Base-by-base conservation (phyloP, 2,113 vertebrate genomes). In the Paradoxurus hermaphroditus region DNA sequence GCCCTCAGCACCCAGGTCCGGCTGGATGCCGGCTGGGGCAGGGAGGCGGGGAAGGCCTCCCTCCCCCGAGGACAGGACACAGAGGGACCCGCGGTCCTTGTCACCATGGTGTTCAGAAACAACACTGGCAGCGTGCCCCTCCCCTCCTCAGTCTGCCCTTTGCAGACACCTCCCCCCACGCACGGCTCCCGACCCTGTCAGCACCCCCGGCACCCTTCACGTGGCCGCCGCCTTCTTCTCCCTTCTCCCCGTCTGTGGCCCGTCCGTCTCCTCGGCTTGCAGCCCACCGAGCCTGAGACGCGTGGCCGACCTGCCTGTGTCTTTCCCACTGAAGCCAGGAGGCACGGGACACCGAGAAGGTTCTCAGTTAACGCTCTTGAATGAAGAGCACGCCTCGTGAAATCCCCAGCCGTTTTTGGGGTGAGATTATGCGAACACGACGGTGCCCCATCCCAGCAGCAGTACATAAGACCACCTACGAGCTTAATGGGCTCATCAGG, bases 311-410 rank as follows among this genome's bases (percentile, higher is more conserved):
- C 68, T 44, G 13, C 25, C 63, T 29, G 18, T 15, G 0, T 29
- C 0, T 62, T 41, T 36, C 44, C 1, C 3, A 12, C 34, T 16
- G 82, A 65, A 36, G 23, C 25, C 1, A 27, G 44, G 65, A 27
- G 44, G 15, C 79, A 0, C 0, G 0, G 31, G 53, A 53, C 65
- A 6, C 46, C 3, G n/a, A 1, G 9, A 18, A 62, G 36, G 6
- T 44, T 59, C 73, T 36, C 46, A 3, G 36, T 7, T 41, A 8
- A 62, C 36, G 49, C 75, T 41, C 23, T 8, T 12, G 13, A 36
- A 15, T 11, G 63, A 53, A 68, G 56, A 41, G 4, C 27, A 0
- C 9, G 51, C 21, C 59, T 70, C 16, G 8, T 41, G 3, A 7
- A 0, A 8, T 7, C 73, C 21, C 27, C n/a, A n/a, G n/a, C n/a